A percentile compares a stretch with the other conserved stretches of the same genome.
These are phyloP conservation scores for Spondyliosoma cantharus DNA, from an alignment of 2,797 vertebrate species.

Conservation along the genomic window DNA sequence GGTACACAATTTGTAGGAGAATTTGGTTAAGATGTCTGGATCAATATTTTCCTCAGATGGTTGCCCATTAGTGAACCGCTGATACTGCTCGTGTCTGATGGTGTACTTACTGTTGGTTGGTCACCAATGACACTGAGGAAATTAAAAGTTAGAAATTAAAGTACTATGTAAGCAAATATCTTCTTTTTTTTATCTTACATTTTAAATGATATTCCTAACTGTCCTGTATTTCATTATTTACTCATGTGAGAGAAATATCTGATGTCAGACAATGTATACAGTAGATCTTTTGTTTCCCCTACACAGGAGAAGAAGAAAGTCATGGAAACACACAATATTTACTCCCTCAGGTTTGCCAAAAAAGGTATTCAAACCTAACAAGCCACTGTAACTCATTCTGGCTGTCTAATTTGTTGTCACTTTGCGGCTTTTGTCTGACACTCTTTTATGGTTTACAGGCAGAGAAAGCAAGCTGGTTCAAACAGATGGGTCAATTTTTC, in stretches of 20 bases:
- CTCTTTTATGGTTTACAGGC: constrained; percentile 44
- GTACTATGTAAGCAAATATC: background rate
- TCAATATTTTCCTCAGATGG: constrained; percentile 17
- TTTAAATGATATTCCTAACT: background rate
- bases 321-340: constrained; percentile 84
- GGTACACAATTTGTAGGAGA: constrained; percentile 6
- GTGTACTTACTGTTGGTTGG: background rate
- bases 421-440: background rate
- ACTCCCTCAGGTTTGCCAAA: constrained; percentile 71
- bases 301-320: constrained; percentile 83
- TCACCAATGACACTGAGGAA: background rate
- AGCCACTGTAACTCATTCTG: background rate
- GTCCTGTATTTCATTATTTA: background rate
- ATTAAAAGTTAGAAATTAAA: background rate
- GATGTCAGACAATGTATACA: too few species aligned
- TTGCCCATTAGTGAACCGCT: background rate
- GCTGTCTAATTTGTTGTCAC: constrained; percentile 1
- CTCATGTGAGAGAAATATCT: background rate
- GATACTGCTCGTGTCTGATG: background rate
- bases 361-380: constrained; percentile 39
- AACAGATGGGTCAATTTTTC: constrained; percentile 43
- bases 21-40: constrained; percentile 17
- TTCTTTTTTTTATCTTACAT: background rate
- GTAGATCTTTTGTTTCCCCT: constrained; percentile 15
- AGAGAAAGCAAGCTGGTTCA: constrained; percentile 62